Conservation (phyloP, 1,140 invertebrate species). For the Drosophila eugracilis region DNA sequence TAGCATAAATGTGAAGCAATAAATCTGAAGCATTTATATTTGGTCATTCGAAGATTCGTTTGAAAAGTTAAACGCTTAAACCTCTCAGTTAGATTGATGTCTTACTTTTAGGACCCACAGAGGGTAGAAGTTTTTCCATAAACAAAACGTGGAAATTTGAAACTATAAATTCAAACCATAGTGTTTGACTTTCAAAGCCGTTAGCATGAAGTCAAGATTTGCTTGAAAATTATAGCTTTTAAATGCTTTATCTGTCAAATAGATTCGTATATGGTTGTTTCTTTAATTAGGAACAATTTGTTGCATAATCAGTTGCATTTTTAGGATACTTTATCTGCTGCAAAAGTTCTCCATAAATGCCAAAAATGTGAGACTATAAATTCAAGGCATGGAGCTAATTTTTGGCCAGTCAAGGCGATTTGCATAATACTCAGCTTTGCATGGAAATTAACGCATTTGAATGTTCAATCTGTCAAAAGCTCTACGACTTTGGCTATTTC, state of each 20-base stretch:
- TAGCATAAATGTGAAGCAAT: background rate
- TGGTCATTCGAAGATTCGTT: background rate
- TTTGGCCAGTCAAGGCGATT: conserved; percentile 14
- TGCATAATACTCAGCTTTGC: conserved; percentile 25
- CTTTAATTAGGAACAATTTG: conserved; percentile 1
- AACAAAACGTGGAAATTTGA: conserved; percentile 9
- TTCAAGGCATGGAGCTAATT: conserved; percentile 3
- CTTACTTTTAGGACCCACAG: background rate
- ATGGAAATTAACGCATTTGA: conserved; percentile 28
- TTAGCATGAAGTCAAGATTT: conserved; percentile 48
- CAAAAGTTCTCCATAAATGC: conserved; percentile 40
- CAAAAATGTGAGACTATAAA: conserved; percentile 46
- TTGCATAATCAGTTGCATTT: conserved; percentile 2
- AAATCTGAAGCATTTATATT: background rate
- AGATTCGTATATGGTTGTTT: conserved; percentile 13
- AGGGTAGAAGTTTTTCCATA: background rate
- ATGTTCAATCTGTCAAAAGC: conserved; percentile 28
- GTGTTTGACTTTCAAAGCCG: conserved; percentile 7
- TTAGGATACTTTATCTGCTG: conserved; percentile 7
- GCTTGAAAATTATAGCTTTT: conserved; percentile 48
- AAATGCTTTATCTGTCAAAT: conserved; percentile 32
- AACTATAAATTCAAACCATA: conserved; percentile 15
- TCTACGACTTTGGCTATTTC: conserved; percentile 4
- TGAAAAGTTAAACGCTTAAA: background rate
- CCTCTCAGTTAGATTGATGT: conserved; percentile 1